A percentile compares a stretch with the other conserved stretches of the same genome.
Evolutionary conservation across 1,140 invertebrate species (phyloP).

Genomic region (Euschistus heros): DNA sequence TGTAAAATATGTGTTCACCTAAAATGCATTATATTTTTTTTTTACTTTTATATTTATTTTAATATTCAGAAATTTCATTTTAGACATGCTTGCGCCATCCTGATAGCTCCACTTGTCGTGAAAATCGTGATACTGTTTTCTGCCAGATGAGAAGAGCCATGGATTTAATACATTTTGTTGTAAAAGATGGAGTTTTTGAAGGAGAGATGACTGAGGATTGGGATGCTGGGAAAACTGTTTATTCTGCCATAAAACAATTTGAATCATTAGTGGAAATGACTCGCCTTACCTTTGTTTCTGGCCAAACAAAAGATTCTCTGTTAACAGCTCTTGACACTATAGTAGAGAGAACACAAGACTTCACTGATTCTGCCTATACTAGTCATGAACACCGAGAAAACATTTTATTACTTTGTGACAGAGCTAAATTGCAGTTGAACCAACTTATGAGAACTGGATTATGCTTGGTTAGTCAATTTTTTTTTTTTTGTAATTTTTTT

Average conservation of each 20-base stretch:
- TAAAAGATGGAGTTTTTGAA: constrained; percentile 78
- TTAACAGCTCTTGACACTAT: constrained; percentile 75
- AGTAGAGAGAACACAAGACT: constrained; percentile 93
- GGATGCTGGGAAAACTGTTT: constrained; percentile 58
- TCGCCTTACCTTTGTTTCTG: constrained; percentile 29
- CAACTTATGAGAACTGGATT: constrained; percentile 73
- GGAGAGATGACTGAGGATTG: constrained; percentile 46
- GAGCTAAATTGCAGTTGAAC: constrained; percentile 74
- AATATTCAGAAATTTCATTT: constrained; percentile 15
- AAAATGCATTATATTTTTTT: no score
- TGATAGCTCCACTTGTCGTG: constrained; percentile 79
- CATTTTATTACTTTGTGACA: constrained; percentile 81
- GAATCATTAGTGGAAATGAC: constrained; percentile 66
- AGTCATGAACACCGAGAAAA: constrained; percentile 93
- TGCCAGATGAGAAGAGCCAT: constrained; percentile 94
- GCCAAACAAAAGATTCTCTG: constrained; percentile 49
- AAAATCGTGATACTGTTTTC: constrained; percentile 94
- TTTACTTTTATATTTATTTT: not conserved
- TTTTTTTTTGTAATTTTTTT: not conserved
- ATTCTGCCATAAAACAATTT: constrained; percentile 67
- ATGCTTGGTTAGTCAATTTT: constrained; percentile 55
- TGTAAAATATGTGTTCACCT: no score
- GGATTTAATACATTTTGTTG: constrained; percentile 94
- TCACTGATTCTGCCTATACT: constrained; percentile 98
- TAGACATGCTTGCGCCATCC: constrained; percentile 86